These are phyloP conservation scores for Mus spretus DNA, from an alignment of 2,797 vertebrate species.

Conservation along the genomic window DNA sequence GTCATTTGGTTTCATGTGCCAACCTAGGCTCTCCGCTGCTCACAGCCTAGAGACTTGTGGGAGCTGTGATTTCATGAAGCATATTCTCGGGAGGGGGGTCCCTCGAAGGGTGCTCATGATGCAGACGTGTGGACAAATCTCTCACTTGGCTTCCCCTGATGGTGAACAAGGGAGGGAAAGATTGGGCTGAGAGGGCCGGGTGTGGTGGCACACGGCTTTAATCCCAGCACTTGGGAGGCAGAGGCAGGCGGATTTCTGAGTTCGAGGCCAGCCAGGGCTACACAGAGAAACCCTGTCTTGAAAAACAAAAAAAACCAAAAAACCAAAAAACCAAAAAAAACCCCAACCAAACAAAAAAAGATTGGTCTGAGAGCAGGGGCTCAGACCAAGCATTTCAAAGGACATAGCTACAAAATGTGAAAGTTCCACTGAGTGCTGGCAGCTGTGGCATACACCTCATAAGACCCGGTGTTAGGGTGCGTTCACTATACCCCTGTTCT, in stretches of 20 bases:
- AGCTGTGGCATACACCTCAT: fast-evolving
- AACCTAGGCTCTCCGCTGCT: neutral
- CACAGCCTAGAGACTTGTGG: neutral
- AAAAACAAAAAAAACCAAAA: too few species aligned
- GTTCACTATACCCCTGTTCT: neutral
- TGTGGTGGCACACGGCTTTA: too few species aligned
- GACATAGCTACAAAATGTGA: neutral
- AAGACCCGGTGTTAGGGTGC: neutral
- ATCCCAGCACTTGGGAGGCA: too few species aligned
- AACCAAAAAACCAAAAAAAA: too few species aligned
- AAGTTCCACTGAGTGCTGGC: too few species aligned
- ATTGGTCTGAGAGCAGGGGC: neutral
- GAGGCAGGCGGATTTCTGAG: too few species aligned
- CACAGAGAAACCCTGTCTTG: too few species aligned
- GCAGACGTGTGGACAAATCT: fast-evolving
- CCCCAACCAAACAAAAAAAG: too few species aligned
- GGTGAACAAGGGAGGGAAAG: too few species aligned
- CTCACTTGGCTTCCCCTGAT: neutral
- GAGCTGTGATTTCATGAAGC: neutral
- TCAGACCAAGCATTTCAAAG: neutral
- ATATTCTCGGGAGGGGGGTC: neutral
- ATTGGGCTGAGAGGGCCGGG: fast-evolving
- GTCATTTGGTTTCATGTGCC: neutral
- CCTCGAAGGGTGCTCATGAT: fast-evolving
- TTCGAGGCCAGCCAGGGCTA: too few species aligned